A percentile compares a stretch with the other conserved stretches of the same genome.
phyloP scores from a whole-genome alignment of 2,888 invertebrate species.

The Trissolcus brochymenae region DNA sequence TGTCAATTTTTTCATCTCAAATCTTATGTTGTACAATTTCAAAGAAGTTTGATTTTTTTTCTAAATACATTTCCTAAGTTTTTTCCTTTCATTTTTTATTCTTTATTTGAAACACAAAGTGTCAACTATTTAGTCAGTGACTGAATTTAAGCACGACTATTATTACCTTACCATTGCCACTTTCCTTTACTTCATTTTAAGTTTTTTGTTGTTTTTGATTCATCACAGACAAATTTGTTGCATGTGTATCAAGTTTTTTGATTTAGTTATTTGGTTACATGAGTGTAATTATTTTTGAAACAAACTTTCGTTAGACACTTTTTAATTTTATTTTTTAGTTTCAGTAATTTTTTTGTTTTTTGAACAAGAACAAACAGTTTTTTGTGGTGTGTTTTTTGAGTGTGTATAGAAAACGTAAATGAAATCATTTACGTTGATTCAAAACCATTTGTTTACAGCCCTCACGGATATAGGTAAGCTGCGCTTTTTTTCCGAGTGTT shows the following conservation, averaged over 20 bases:
- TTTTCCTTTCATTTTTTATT: not conserved
- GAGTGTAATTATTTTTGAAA: conserved; percentile 57
- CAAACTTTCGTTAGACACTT: conserved; percentile 18
- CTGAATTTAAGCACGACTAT: conserved; percentile 51
- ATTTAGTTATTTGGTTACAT: conserved; percentile 21
- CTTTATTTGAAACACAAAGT: conserved; percentile 7
- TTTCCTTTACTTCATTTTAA: conserved; percentile 58
- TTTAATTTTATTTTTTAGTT: conserved; percentile 59
- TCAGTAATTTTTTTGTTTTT: conserved; percentile 37
- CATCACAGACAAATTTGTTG: conserved; percentile 59
- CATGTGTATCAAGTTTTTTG: conserved; percentile 70
- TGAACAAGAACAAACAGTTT: not conserved
- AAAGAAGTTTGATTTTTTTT: conserved; percentile 4
- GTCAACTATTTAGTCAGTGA: not conserved
- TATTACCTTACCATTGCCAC: conserved; percentile 68
- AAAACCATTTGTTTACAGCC: conserved; percentile 74
- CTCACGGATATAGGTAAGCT: conserved; percentile 76
- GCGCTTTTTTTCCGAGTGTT: conserved; percentile 61
- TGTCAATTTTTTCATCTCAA: not conserved
- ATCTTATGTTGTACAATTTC: not conserved
- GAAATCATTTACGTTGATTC: conserved; percentile 66
- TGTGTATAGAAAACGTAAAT: conserved; percentile 63
- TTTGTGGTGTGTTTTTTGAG: conserved; percentile 33
- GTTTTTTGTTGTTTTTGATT: conserved; percentile 47
- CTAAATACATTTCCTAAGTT: conserved; percentile 5